Percentiles rank a stretch among this genome's conserved stretches.
These are phyloP conservation scores for Ranitomeya imitator DNA, from an alignment of 2,113 vertebrate species.

Conservation along the genomic window DNA sequence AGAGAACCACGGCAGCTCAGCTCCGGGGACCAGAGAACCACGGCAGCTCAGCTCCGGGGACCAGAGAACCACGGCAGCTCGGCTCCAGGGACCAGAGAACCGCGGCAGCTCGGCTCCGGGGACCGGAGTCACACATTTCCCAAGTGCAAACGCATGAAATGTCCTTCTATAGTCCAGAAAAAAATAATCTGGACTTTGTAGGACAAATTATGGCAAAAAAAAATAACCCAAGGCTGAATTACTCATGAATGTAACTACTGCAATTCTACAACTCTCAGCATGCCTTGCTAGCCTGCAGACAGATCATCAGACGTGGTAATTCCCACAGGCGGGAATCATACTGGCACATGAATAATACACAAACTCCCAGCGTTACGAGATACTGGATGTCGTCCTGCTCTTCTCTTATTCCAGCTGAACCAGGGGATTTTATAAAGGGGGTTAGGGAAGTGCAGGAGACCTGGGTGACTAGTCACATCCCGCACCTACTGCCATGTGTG, in stretches of 20 bases:
- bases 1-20: too few relatives aligned
- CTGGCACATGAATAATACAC: neutral
- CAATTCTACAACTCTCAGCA: too few relatives aligned
- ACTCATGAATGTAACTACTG: too few relatives aligned
- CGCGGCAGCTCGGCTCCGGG: neutral
- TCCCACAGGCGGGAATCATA: neutral
- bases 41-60: too few relatives aligned
- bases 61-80: too few relatives aligned
- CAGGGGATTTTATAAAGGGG: neutral
- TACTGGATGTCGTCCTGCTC: neutral
- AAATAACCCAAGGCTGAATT: slow-evolving; percentile 2
- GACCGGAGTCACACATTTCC: slow-evolving; percentile 12
- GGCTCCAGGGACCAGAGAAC: too few relatives aligned
- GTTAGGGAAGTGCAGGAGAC: too few relatives aligned
- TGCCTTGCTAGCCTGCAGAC: too few relatives aligned
- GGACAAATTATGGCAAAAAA: neutral
- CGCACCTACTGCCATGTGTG: too few relatives aligned
- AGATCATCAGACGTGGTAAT: neutral
- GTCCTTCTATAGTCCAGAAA: slow-evolving; percentile 19
- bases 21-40: too few relatives aligned
- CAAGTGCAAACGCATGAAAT: slow-evolving; percentile 30
- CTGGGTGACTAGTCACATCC: too few relatives aligned
- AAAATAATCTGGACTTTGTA: neutral
- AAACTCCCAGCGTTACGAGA: neutral
- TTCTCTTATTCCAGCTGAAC: neutral